Evolutionary conservation across 2,888 invertebrate species (phyloP).

Genomic region (Phanerotoma sp.): DNA sequence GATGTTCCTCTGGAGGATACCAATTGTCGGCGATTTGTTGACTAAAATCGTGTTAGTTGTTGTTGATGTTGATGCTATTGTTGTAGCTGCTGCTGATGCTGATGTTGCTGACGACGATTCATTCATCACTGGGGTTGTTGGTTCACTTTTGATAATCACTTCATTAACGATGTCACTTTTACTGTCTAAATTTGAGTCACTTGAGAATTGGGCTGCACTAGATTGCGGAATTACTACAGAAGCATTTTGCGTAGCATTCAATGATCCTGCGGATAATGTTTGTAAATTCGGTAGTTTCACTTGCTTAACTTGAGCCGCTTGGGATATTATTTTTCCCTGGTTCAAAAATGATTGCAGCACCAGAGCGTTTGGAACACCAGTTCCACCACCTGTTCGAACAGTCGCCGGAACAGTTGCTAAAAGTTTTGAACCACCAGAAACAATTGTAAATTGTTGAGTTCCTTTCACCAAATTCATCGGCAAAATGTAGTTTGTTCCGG

Average conservation of each 20-base stretch:
- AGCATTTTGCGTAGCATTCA: conserved; percentile 35
- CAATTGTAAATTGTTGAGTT: conserved; percentile 72
- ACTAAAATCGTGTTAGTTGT: conserved; percentile 39
- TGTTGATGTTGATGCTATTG: conserved; percentile 22
- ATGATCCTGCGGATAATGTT: conserved; percentile 38
- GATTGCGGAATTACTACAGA: conserved; percentile 45
- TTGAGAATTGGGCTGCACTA: conserved; percentile 39
- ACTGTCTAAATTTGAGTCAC: conserved; percentile 17
- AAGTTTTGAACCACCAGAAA: conserved; percentile 68
- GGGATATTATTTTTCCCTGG: conserved; percentile 59
- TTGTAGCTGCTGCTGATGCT: conserved; percentile 21
- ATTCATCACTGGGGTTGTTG: background rate
- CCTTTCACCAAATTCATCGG: conserved; percentile 73
- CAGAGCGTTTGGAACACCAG: conserved; percentile 64
- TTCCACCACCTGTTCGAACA: conserved; percentile 41
- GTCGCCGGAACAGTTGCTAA: conserved; percentile 51
- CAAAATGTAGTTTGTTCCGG: conserved; percentile 69
- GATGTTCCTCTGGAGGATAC: conserved; percentile 47
- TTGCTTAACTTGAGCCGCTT: conserved; percentile 47
- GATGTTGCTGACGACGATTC: too few species aligned
- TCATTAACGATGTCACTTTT: conserved; percentile 26
- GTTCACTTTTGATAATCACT: conserved; percentile 24
- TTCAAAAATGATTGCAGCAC: conserved; percentile 69
- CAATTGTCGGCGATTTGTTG: conserved; percentile 46
- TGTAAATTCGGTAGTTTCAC: conserved; percentile 51